These are phyloP conservation scores for Rhyacichthys aspro DNA, from an alignment of 2,797 vertebrate species.

Conservation along the genomic window DNA sequence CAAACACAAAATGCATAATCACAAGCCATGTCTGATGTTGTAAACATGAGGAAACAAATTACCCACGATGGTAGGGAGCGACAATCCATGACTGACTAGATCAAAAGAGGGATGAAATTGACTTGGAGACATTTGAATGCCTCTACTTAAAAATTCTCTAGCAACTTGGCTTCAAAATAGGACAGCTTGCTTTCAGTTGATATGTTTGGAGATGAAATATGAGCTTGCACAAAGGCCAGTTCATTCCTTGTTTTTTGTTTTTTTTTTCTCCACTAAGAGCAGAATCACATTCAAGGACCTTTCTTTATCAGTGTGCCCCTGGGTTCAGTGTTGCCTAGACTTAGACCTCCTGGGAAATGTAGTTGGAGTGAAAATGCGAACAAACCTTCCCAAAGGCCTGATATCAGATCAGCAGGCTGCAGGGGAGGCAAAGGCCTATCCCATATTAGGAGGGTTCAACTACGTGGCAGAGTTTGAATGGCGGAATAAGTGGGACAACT, in stretches of 20 bases:
- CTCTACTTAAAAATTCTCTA: constrained; percentile 59
- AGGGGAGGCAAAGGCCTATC: constrained; percentile 62
- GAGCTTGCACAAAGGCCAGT: constrained; percentile 56
- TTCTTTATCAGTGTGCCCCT: constrained; percentile 54
- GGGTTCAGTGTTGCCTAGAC: constrained; percentile 53
- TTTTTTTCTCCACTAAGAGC: constrained; percentile 49
- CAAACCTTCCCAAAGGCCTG: constrained; percentile 65
- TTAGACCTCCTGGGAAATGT: constrained; percentile 72
- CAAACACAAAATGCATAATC: constrained; percentile 68
- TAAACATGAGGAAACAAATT: constrained; percentile 76
- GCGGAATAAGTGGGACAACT: constrained; percentile 79
- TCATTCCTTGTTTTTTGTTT: constrained; percentile 46
- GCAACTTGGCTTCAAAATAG: constrained; percentile 62
- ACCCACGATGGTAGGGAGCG: constrained; percentile 55
- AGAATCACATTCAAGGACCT: constrained; percentile 66
- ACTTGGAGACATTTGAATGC: constrained; percentile 67
- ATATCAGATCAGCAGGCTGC: constrained; percentile 69
- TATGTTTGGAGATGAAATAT: constrained; percentile 61
- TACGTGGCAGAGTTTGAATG: constrained; percentile 71
- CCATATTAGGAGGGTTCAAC: constrained; percentile 72
- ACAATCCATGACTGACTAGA: constrained; percentile 71
- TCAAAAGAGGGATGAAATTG: constrained; percentile 66
- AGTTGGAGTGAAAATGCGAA: constrained; percentile 67
- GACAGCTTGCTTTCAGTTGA: constrained; percentile 59
- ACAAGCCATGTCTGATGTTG: constrained; percentile 74